A percentile compares a stretch with the other conserved stretches of the same genome.
Evolutionary conservation across 2,113 vertebrate species (phyloP).

Genomic region (Actenoides lindsayi): DNA sequence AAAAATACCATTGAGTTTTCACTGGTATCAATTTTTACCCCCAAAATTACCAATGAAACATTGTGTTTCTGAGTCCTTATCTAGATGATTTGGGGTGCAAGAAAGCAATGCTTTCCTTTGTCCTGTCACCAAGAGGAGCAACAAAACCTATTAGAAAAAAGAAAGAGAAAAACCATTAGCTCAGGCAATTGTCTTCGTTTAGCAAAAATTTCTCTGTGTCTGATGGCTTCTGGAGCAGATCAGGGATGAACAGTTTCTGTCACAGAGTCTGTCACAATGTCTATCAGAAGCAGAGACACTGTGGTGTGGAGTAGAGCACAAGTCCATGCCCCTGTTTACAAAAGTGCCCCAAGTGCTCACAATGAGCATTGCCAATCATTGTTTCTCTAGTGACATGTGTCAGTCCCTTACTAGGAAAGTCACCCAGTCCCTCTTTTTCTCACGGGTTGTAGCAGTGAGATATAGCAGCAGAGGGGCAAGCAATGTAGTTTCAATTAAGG

Average conservation of each 20-base stretch:
- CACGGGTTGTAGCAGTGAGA: neutral
- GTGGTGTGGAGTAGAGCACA: neutral
- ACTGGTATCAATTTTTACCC: neutral
- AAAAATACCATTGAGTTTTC: neutral
- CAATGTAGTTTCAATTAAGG: conserved; percentile 76
- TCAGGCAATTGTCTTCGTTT: neutral
- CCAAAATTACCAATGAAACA: neutral
- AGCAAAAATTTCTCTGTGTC: neutral
- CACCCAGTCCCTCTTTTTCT: conserved; percentile 37
- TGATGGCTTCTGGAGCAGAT: neutral
- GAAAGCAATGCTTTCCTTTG: neutral
- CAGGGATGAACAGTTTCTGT: neutral
- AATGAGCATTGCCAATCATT: conserved; percentile 44
- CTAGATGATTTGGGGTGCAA: neutral
- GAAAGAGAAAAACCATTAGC: neutral
- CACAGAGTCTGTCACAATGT: neutral
- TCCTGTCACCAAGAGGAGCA: neutral
- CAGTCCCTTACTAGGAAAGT: conserved; percentile 23
- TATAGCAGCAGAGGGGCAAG: conserved; percentile 16
- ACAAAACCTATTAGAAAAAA: neutral
- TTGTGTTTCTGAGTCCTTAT: neutral
- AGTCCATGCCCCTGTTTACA: conserved; percentile 27
- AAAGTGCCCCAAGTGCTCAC: conserved; percentile 9
- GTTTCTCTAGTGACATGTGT: neutral
- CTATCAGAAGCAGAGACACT: conserved; percentile 12